These are phyloP conservation scores for Lemur catta DNA, from an alignment of 2,797 vertebrate species.

Conservation along the genomic window DNA sequence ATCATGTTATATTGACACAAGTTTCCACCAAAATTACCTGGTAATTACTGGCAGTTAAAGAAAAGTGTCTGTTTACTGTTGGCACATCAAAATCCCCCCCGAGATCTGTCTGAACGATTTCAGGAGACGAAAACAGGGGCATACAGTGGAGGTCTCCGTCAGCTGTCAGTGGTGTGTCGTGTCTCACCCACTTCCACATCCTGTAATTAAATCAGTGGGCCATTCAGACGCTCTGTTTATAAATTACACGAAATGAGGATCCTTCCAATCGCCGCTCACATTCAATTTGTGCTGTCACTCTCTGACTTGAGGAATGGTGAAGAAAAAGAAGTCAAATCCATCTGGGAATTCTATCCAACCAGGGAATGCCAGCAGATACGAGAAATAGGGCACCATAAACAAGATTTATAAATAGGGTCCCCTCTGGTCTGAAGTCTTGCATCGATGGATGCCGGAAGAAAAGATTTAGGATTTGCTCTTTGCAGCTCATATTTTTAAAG, in stretches of 20 bases:
- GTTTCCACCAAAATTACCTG: constrained; percentile 19
- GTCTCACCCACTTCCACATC: background rate
- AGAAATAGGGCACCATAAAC: background rate
- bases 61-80: background rate
- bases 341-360: background rate
- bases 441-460: background rate
- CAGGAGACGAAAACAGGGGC: background rate
- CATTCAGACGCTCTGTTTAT: constrained; percentile 46
- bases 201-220: constrained; percentile 55
- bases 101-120: background rate
- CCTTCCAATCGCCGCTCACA: background rate
- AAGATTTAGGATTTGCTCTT: background rate
- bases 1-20: background rate
- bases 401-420: background rate
- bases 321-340: background rate
- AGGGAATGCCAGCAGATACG: background rate
- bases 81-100: background rate
- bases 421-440: background rate
- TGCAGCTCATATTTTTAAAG: background rate
- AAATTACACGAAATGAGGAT: constrained; percentile 32
- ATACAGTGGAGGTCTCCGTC: background rate
- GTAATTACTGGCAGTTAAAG: constrained; percentile 4
- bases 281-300: background rate
- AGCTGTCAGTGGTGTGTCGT: background rate
- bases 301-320: background rate